These are phyloP conservation scores for Phylloscopus collybita DNA, from an alignment of 2,797 vertebrate genomes.

Conservation along the genomic window DNA sequence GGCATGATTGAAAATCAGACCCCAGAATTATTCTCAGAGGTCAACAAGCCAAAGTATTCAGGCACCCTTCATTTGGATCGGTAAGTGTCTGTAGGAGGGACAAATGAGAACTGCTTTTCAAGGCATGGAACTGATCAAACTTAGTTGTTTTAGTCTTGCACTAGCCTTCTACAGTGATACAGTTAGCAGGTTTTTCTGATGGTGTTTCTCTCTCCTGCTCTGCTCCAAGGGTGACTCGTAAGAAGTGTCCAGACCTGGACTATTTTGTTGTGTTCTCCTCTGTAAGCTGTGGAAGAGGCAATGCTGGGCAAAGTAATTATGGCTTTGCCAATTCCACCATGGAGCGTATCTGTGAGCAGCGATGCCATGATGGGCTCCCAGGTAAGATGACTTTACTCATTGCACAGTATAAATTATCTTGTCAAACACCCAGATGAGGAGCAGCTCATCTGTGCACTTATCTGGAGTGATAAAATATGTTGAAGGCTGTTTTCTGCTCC, in stretches of 20 bases:
- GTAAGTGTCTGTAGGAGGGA: constrained; percentile 72
- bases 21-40: constrained; percentile 86
- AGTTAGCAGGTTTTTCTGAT: neutral
- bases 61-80: constrained; percentile 91
- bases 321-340: constrained; percentile 97
- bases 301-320: constrained; percentile 94
- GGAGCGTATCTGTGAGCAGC: constrained; percentile 95
- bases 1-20: constrained; percentile 94
- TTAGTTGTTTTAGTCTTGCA: neutral
- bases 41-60: constrained; percentile 90
- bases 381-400: constrained; percentile 52
- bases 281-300: constrained; percentile 95
- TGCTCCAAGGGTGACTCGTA: constrained; percentile 84
- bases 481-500: neutral
- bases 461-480: neutral
- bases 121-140: neutral
- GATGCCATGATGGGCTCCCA: constrained; percentile 84
- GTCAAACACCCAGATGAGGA: neutral
- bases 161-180: neutral
- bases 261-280: constrained; percentile 97
- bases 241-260: constrained; percentile 87
- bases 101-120: neutral
- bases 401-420: neutral
- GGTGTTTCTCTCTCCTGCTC: neutral
- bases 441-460: neutral